Evolutionary conservation across 2,888 invertebrate genomes (phyloP).

Genomic region (Ptychoptera contaminata): DNA sequence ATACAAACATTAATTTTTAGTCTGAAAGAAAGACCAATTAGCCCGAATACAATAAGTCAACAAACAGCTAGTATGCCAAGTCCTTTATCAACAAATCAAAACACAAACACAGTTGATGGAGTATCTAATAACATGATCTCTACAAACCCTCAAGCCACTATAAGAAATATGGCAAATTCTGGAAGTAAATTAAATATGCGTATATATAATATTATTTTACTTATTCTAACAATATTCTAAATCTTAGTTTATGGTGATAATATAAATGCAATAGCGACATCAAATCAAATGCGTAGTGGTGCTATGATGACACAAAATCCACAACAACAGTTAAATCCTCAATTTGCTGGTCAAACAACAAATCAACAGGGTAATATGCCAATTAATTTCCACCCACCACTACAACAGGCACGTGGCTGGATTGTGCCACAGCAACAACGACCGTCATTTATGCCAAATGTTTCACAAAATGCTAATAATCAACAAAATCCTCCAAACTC

Average conservation of each 20-base stretch:
- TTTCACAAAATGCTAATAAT: constrained; percentile 12
- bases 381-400: constrained; percentile 1
- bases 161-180: background rate
- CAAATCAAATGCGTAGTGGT: background rate
- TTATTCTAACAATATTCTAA: background rate
- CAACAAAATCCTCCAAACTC: constrained; percentile 28
- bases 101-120: background rate
- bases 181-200: background rate
- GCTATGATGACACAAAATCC: constrained; percentile 2
- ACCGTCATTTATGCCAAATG: constrained; percentile 16
- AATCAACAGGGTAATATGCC: constrained; percentile 2
- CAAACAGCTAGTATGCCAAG: constrained; percentile 16
- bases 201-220: too few relatives aligned
- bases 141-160: background rate
- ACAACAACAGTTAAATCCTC: constrained; percentile 1
- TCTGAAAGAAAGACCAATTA: constrained; percentile 52
- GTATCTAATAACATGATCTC: background rate
- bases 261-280: background rate
- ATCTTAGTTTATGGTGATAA: background rate
- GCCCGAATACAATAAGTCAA: constrained; percentile 27
- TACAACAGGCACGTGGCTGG: constrained; percentile 13
- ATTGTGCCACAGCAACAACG: constrained; percentile 16
- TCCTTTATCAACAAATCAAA: constrained; percentile 9
- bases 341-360: constrained; percentile 1
- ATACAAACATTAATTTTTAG: too few relatives aligned